Evolutionary conservation across 2,113 vertebrate species (phyloP).

Genomic region (Antigone vipio): DNA sequence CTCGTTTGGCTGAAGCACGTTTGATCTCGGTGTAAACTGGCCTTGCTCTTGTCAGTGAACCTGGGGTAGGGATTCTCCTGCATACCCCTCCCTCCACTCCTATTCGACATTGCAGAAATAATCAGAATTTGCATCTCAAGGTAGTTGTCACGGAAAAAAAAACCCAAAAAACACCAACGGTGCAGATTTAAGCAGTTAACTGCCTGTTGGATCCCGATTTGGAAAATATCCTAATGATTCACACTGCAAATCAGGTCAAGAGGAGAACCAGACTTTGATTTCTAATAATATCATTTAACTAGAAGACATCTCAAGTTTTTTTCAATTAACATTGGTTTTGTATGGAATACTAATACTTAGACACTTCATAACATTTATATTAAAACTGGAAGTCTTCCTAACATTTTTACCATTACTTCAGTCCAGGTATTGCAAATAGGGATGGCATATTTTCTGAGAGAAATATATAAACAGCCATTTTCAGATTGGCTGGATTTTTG

Average conservation of each 20-base stretch:
- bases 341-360: neutral
- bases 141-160: neutral
- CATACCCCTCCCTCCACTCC: neutral
- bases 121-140: neutral
- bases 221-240: neutral
- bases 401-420: neutral
- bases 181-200: neutral
- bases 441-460: neutral
- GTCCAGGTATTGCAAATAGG: neutral
- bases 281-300: neutral
- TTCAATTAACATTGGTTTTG: neutral
- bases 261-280: neutral
- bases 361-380: neutral
- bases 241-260: neutral
- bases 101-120: neutral
- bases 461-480: neutral
- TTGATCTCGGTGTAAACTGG: neutral
- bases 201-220: neutral
- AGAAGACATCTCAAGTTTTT: neutral
- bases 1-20: neutral
- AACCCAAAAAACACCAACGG: too few relatives aligned
- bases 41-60: neutral
- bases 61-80: neutral
- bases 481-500: neutral
- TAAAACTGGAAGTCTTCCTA: neutral